A percentile compares a stretch with the other conserved stretches of the same genome.
These are phyloP conservation scores for Atlantisia rogersi DNA, from an alignment of 2,113 vertebrate genomes.

Conservation along the genomic window DNA sequence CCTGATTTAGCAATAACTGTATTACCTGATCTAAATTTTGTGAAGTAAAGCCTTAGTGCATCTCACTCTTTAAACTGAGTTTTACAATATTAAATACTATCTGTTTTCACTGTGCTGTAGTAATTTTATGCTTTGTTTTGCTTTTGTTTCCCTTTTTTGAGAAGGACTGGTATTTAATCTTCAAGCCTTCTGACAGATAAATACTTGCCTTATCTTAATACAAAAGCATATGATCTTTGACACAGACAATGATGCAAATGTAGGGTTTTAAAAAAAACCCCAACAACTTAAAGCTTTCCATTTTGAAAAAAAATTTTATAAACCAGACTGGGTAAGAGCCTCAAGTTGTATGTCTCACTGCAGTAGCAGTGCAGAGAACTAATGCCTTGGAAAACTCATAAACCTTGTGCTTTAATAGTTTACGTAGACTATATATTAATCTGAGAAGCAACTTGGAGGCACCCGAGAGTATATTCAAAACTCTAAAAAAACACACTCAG, in stretches of 20 bases:
- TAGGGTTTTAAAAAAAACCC: not conserved
- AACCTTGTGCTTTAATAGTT: not conserved
- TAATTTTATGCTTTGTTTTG: not conserved
- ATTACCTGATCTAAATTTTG: not conserved
- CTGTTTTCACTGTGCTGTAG: not conserved
- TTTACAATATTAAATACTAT: not conserved
- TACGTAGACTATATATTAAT: not conserved
- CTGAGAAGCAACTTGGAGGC: not conserved
- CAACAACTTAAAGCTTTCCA: too few species aligned
- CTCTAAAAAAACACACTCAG: not conserved
- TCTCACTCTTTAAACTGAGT: not conserved
- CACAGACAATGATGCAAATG: not conserved
- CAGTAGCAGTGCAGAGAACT: too few species aligned
- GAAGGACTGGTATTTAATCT: not conserved
- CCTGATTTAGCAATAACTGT: not conserved
- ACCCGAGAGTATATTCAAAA: not conserved
- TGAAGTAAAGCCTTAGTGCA: not conserved
- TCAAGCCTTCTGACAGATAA: not conserved
- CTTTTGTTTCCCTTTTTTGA: not conserved
- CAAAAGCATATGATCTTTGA: not conserved
- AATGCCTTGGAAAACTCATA: not conserved
- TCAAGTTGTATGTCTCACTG: not conserved
- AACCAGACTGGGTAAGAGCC: not conserved
- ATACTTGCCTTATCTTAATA: not conserved
- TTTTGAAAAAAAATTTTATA: not conserved